A percentile compares a stretch with the other conserved stretches of the same genome.
Conservation (phyloP, 2,113 vertebrate genomes). For the Saguinus imperator region DNA sequence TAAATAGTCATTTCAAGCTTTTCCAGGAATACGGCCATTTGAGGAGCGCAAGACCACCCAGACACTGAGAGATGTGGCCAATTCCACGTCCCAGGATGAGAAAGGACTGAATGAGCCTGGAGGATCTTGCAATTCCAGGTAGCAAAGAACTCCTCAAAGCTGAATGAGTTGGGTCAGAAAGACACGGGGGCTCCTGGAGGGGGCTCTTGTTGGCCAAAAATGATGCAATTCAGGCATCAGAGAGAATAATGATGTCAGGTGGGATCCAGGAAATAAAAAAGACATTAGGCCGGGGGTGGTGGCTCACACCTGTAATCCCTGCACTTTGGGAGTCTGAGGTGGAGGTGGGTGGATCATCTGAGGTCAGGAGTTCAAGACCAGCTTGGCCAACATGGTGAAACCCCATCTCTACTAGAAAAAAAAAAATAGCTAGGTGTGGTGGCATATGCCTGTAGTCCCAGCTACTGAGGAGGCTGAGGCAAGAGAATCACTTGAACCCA, state of each 20-base stretch:
- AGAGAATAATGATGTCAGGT: rapidly evolving
- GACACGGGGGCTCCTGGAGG: not conserved
- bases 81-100: not conserved
- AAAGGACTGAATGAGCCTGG: not conserved
- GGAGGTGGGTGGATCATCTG: too few species aligned
- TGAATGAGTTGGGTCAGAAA: not conserved
- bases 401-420: too few species aligned
- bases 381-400: too few species aligned
- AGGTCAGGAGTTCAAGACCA: too few species aligned
- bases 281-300: too few species aligned
- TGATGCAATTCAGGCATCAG: not conserved
- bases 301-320: too few species aligned
- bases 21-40: not conserved
- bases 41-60: not conserved
- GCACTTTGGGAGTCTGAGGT: too few species aligned
- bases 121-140: rapidly evolving
- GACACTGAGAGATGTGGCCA: not conserved
- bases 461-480: too few species aligned
- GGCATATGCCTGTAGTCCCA: too few species aligned
- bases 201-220: not conserved
- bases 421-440: too few species aligned
- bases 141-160: not conserved
- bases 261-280: not conserved
- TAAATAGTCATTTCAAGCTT: not conserved
- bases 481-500: too few species aligned